A percentile compares a stretch with the other conserved stretches of the same genome.
Evolutionary conservation across 2,797 vertebrate genomes (phyloP).

Genomic region (Anisognathus igniventris): DNA sequence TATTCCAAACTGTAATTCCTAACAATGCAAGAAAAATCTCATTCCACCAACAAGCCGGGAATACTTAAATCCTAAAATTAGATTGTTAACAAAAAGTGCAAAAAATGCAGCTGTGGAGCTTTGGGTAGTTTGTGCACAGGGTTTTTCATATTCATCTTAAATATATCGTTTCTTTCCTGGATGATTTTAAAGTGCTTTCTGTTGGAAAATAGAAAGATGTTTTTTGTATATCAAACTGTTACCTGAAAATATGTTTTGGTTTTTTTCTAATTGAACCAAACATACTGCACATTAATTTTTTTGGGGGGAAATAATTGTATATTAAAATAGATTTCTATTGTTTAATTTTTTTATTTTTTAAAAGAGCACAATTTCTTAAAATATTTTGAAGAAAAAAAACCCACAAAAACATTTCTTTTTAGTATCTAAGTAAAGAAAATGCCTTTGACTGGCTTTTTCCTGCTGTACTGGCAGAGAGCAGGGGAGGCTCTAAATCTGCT

Average conservation of each 20-base stretch:
- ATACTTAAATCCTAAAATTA: background rate
- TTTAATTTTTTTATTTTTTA: background rate
- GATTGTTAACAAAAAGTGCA: background rate
- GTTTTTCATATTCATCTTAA: background rate
- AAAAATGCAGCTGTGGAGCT: background rate
- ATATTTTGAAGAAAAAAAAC: background rate
- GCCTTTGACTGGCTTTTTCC: background rate
- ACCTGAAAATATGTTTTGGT: background rate
- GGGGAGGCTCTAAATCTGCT: background rate
- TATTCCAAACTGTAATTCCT: background rate
- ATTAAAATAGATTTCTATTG: background rate
- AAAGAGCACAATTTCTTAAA: background rate
- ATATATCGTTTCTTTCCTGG: background rate
- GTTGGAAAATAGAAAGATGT: background rate
- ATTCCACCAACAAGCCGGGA: background rate
- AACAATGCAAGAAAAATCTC: background rate
- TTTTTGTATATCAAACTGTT: background rate
- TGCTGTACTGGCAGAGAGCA: background rate
- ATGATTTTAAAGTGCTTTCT: slow-evolving; percentile 12
- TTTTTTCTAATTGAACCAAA: background rate
- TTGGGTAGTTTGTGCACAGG: background rate
- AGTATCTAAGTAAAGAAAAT: background rate
- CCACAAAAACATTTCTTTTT: background rate
- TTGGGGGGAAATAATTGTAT: background rate
- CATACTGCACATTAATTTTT: background rate